Base-by-base conservation (phyloP, 1,140 invertebrate species). In the Lucilia sericata region DNA sequence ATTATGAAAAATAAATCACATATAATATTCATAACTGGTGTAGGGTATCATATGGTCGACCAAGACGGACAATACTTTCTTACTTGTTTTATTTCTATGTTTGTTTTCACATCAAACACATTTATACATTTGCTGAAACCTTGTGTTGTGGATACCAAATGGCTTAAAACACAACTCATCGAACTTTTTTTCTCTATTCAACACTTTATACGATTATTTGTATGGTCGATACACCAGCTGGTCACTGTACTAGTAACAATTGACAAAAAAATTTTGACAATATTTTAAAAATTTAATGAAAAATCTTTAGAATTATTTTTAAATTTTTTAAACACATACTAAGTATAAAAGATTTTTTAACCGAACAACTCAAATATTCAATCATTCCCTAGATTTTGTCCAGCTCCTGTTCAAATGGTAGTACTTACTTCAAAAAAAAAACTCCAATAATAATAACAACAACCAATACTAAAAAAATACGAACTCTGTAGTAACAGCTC, bases 401-500 rank as follows among this genome's bases (percentile, higher is more conserved):
- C 34, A 76, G 74, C 13, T 36, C 5, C 34, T 14, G 14, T 42
- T 25, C 30, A 75, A 42, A 42, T 14, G 49, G 25, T 25, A 25
- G n/a, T 49, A 30, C 76, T 78, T 42, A 78, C n/a, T 49, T 5
- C 42, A 19, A 80, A 30, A 30, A 30, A 30, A 30, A 30, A 80
- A 49, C 76, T 80, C 12, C 42, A 42, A 80, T 78, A 78, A 42
- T 47, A 80, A 80, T 30, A 47, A 21, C 65, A 70, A 60, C 55
- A 60, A 17, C 17, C 7, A 60, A 17, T 60, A 60, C 51, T 14
- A 60, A n/a, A 60, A 17, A 60, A 17, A 65, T 74, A 30, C 13
- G 65, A 8, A 19, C 70, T 30, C 25, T 60, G 10, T 76, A 74
- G 84, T 83, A 85, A 76, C 82, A 36, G 82, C 84, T 85, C 84